These are phyloP conservation scores for Macaria liturata DNA, from an alignment of 2,888 invertebrate species.

Conservation along the genomic window DNA sequence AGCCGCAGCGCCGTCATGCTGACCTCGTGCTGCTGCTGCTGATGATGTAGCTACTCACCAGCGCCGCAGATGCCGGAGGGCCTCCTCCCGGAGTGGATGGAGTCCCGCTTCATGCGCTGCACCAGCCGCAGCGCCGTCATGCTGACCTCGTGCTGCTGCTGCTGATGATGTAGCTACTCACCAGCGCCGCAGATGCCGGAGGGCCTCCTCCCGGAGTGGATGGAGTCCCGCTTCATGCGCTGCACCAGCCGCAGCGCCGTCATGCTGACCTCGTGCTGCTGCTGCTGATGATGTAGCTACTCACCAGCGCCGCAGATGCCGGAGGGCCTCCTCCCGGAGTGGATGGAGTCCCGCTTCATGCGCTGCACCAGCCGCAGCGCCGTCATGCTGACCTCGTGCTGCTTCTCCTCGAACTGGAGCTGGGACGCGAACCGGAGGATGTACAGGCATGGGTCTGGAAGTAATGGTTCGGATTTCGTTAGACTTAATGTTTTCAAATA, in stretches of 20 bases:
- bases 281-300: neutral
- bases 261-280: neutral
- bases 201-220: constrained; percentile 85
- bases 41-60: constrained; percentile 79
- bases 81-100: constrained; percentile 96
- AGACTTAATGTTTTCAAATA: no score
- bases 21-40: no score
- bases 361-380: constrained; percentile 96
- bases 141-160: constrained; percentile 86
- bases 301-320: constrained; percentile 98
- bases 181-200: constrained; percentile 99
- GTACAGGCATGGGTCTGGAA: constrained; percentile 96
- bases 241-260: neutral
- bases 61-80: constrained; percentile 99
- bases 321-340: constrained; percentile 97
- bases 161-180: constrained; percentile 52
- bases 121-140: constrained; percentile 97
- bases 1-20: no score
- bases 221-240: neutral
- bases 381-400: constrained; percentile 97
- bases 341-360: constrained; percentile 99
- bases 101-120: constrained; percentile 98
- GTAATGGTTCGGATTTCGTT: no score
- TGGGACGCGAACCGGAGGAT: constrained; percentile 97
- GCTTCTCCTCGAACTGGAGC: constrained; percentile 95